phyloP scores from a whole-genome alignment of 2,888 invertebrate genomes.

The Nemotelus pantherinus region DNA sequence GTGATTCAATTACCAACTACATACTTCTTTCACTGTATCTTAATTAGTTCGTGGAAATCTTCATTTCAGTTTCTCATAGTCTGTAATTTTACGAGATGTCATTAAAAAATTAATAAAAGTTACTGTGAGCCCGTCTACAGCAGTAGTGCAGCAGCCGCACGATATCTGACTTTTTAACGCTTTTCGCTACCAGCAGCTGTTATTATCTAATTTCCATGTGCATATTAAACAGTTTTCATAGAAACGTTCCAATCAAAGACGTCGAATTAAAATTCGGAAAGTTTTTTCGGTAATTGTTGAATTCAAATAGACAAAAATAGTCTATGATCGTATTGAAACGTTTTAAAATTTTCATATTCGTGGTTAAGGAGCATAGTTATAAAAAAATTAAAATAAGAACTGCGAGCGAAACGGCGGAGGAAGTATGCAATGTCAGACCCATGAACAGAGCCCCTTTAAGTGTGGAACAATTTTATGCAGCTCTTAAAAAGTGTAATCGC shows the following conservation, averaged over 20 bases:
- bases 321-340: background rate
- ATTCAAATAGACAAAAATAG: background rate
- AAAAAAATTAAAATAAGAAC: too few species aligned
- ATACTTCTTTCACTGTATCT: slow-evolving; percentile 22
- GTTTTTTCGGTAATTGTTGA: too few species aligned
- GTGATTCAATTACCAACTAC: slow-evolving; percentile 11
- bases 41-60: slow-evolving; percentile 46
- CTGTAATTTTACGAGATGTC: slow-evolving; percentile 42
- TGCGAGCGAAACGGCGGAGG: too few species aligned
- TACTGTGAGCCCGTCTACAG: background rate
- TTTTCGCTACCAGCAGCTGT: slow-evolving; percentile 27
- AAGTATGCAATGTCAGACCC: too few species aligned
- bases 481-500: slow-evolving; percentile 33
- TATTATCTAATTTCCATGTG: slow-evolving; percentile 39
- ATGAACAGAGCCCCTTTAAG: too few species aligned
- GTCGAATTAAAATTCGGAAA: background rate
- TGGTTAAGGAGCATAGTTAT: too few species aligned
- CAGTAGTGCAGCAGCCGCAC: background rate
- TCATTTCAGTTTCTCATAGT: slow-evolving; percentile 37
- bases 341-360: background rate
- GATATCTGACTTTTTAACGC: background rate
- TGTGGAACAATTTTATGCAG: slow-evolving; percentile 1
- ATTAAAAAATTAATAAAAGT: slow-evolving; percentile 47
- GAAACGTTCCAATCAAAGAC: slow-evolving; percentile 28
- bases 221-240: slow-evolving; percentile 41